Evolutionary conservation across 2,888 invertebrate genomes (phyloP).

Genomic region (Hartigia nigra): DNA sequence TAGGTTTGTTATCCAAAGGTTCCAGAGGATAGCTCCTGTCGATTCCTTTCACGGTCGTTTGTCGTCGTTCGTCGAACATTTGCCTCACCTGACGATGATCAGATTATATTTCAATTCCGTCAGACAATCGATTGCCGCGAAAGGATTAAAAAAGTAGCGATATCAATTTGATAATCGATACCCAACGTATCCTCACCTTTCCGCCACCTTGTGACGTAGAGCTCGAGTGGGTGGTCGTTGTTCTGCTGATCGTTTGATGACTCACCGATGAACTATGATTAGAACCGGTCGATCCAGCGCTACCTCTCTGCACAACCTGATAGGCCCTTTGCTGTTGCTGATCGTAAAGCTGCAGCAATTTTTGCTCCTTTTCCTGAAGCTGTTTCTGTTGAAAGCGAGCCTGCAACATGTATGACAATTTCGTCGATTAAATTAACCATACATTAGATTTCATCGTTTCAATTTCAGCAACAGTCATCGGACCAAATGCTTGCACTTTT

Average conservation of each 20-base stretch:
- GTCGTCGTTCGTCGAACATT: slow-evolving; percentile 86
- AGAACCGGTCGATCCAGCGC: slow-evolving; percentile 67
- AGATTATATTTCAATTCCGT: background rate
- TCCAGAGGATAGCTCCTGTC: slow-evolving; percentile 86
- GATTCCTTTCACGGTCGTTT: slow-evolving; percentile 74
- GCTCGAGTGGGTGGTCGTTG: slow-evolving; percentile 46
- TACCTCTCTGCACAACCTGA: slow-evolving; percentile 69
- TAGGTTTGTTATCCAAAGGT: slow-evolving; percentile 73
- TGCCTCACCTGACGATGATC: slow-evolving; percentile 74
- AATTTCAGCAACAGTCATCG: background rate
- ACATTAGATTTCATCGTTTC: background rate
- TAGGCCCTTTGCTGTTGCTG: slow-evolving; percentile 76
- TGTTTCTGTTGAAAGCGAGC: slow-evolving; percentile 87
- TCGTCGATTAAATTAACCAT: background rate
- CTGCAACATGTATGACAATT: slow-evolving; percentile 66
- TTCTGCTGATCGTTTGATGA: slow-evolving; percentile 48
- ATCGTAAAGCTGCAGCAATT: slow-evolving; percentile 77
- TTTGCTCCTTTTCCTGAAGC: slow-evolving; percentile 83
- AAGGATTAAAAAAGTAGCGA: background rate
- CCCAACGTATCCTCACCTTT: slow-evolving; percentile 41
- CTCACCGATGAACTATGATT: slow-evolving; percentile 43
- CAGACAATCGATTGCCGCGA: background rate
- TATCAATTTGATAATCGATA: background rate
- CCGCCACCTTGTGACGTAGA: slow-evolving; percentile 49
- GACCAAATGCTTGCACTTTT: background rate